Percentiles rank a stretch among this genome's conserved stretches.
These are phyloP conservation scores for Notolabrus celidotus DNA, from an alignment of 2,797 vertebrate species.

Conservation along the genomic window DNA sequence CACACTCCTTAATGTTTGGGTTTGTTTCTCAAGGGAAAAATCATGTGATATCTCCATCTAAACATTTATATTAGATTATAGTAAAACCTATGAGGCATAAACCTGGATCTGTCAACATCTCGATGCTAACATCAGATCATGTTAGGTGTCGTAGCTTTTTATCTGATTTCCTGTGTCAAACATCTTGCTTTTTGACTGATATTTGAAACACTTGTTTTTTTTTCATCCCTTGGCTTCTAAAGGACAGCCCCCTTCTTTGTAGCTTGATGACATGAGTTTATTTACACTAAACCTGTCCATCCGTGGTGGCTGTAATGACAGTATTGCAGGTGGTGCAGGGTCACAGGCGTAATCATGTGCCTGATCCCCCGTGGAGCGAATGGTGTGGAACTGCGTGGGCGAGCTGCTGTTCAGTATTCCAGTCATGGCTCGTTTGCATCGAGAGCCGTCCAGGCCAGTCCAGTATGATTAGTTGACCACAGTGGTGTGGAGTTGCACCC, in stretches of 20 bases:
- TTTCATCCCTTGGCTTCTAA: background rate
- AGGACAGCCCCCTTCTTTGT: slow-evolving; percentile 27
- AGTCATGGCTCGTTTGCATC: slow-evolving; percentile 77
- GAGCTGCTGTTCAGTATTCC: slow-evolving; percentile 78
- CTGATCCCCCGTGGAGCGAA: slow-evolving; percentile 66
- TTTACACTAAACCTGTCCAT: slow-evolving; percentile 75
- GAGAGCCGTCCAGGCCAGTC: slow-evolving; percentile 74
- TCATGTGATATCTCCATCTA: too few relatives aligned
- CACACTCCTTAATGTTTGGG: too few relatives aligned
- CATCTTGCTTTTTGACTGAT: background rate
- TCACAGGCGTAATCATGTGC: slow-evolving; percentile 75
- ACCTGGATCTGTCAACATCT: too few relatives aligned
- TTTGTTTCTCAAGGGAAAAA: too few relatives aligned
- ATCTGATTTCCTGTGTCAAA: background rate
- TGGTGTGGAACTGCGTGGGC: slow-evolving; percentile 64
- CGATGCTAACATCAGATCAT: too few relatives aligned
- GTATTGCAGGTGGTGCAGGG: slow-evolving; percentile 73
- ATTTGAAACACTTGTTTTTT: background rate
- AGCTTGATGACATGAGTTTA: slow-evolving; percentile 63
- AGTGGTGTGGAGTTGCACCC: slow-evolving; percentile 75
- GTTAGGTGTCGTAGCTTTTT: background rate
- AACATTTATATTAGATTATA: too few relatives aligned
- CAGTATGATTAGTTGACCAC: slow-evolving; percentile 84
- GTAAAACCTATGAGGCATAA: too few relatives aligned
- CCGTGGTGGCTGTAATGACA: slow-evolving; percentile 69